Percentiles rank a stretch among this genome's conserved stretches.
Conservation (phyloP, 2,888 invertebrate genomes). For the Pemphredon lugubris region DNA sequence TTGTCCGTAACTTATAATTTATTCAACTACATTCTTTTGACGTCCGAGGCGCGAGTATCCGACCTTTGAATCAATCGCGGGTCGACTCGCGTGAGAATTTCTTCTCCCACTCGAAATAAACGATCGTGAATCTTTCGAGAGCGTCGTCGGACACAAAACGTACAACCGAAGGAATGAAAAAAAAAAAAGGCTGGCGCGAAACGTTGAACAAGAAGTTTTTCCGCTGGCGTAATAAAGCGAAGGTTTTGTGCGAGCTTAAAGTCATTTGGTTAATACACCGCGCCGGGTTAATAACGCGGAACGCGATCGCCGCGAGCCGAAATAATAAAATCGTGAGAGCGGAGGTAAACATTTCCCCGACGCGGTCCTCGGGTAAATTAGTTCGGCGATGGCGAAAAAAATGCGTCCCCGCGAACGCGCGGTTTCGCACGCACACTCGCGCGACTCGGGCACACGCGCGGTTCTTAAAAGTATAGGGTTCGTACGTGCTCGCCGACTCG, state of each 20-base stretch:
- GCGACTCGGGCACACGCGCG: not conserved
- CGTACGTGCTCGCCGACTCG: constrained; percentile 4
- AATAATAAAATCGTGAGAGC: not conserved
- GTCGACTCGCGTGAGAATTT: not conserved
- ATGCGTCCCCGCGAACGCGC: not conserved
- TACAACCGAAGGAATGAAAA: too few species aligned
- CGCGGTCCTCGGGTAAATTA: not conserved
- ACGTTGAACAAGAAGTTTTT: too few species aligned
- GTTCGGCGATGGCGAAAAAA: not conserved
- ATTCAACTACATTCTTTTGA: constrained; percentile 17
- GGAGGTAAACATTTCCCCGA: not conserved
- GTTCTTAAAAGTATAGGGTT: constrained; percentile 9
- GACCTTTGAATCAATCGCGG: constrained; percentile 21
- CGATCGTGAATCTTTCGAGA: not conserved
- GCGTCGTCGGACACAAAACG: too few species aligned
- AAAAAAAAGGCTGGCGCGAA: too few species aligned
- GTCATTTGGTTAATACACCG: too few species aligned
- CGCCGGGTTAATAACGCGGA: too few species aligned
- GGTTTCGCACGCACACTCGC: not conserved
- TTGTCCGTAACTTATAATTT: not conserved
- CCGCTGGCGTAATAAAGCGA: too few species aligned
- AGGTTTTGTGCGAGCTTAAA: too few species aligned
- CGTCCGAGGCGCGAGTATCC: not conserved
- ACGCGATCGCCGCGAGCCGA: too few species aligned
- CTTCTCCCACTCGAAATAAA: not conserved